A percentile compares a stretch with the other conserved stretches of the same genome.
These are phyloP conservation scores for Lytechinus variegatus DNA, from an alignment of 35 echinoderm and acorn worm species.

Conservation along the genomic window DNA sequence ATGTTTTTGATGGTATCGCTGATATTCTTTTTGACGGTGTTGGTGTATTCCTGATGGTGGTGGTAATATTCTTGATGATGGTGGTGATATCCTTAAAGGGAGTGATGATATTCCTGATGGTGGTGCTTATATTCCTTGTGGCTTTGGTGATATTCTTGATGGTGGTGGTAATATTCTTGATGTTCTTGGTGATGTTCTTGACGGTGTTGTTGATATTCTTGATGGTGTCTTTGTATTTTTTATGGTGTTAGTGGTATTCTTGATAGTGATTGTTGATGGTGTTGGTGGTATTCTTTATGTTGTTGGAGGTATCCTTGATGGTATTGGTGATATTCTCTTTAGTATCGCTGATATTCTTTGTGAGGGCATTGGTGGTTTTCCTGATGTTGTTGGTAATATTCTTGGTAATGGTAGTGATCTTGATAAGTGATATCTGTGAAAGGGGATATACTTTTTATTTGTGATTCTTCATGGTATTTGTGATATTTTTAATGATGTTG, in stretches of 20 bases:
- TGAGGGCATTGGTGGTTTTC: neutral
- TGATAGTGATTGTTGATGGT: neutral
- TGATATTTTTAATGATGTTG: too few species aligned
- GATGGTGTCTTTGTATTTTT: neutral
- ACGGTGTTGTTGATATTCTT: too few species aligned
- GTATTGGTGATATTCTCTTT: neutral
- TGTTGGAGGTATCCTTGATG: neutral
- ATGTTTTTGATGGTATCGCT: neutral
- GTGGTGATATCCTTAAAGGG: too few species aligned
- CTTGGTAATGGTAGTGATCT: neutral
- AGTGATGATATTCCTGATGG: too few species aligned
- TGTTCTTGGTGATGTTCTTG: neutral
- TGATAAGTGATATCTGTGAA: too few species aligned
- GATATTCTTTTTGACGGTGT: neutral
- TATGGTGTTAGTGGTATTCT: neutral
- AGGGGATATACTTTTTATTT: neutral
- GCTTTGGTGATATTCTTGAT: neutral
- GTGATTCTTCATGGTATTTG: neutral
- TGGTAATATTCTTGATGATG: neutral
- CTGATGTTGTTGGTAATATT: neutral
- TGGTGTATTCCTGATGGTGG: neutral
- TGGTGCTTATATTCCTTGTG: neutral
- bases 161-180: neutral
- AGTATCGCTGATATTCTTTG: too few species aligned
- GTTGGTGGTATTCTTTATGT: too few species aligned